Evolutionary conservation across 2,888 invertebrate species (phyloP).

Genomic region (Thymelicus lineola): DNA sequence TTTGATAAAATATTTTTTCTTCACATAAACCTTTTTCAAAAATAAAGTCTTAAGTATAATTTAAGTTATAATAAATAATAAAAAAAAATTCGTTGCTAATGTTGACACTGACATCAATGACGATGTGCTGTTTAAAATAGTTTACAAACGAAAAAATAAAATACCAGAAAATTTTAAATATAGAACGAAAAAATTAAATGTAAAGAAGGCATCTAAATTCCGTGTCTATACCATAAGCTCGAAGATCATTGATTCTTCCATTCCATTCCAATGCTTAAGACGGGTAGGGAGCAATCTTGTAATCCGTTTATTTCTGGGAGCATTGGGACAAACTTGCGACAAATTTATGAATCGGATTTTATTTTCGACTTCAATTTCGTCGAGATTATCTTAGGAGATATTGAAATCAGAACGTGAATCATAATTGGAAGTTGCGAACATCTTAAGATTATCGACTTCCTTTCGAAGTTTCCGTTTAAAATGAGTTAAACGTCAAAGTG

Average conservation of each 20-base stretch:
- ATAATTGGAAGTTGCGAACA: background rate
- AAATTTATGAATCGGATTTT: conserved; percentile 15
- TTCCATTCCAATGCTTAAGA: conserved; percentile 14
- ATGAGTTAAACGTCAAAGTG: no score
- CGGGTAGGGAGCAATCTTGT: conserved; percentile 28
- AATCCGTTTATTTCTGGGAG: conserved; percentile 29
- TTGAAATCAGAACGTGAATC: conserved; percentile 3
- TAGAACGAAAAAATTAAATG: conserved; percentile 11
- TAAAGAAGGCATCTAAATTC: conserved; percentile 21
- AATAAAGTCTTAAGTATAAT: no score
- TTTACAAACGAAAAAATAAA: background rate
- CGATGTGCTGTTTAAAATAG: no score
- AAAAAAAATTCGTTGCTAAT: no score
- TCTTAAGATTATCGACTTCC: background rate
- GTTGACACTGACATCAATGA: no score
- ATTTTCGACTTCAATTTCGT: conserved; percentile 2
- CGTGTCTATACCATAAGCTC: conserved; percentile 11
- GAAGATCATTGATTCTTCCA: conserved; percentile 25
- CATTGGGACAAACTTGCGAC: conserved; percentile 18
- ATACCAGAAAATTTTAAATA: background rate
- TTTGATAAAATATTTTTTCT: no score
- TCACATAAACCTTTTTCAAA: no score
- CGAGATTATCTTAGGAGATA: background rate
- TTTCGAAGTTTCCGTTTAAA: background rate
- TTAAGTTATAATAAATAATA: no score